A percentile compares a stretch with the other conserved stretches of the same genome.
Evolutionary conservation across 2,113 vertebrate species (phyloP).

Genomic region (Todiramphus saurophagus): DNA sequence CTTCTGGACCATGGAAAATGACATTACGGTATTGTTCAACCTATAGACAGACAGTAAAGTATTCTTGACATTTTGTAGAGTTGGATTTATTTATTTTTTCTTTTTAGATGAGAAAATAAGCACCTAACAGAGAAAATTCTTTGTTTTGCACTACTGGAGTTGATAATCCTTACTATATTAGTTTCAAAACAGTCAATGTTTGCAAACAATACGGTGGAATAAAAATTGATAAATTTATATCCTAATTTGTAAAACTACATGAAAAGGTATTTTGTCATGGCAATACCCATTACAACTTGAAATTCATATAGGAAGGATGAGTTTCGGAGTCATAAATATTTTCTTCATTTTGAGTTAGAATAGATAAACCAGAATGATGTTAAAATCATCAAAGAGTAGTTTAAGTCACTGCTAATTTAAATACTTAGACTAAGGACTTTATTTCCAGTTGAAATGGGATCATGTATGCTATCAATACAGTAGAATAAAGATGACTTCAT

Average conservation of each 20-base stretch:
- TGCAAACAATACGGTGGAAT: background rate
- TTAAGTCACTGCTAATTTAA: background rate
- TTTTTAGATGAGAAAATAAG: background rate
- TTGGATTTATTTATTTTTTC: background rate
- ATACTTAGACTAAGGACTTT: background rate
- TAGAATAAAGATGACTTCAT: background rate
- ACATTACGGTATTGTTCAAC: conserved; percentile 93
- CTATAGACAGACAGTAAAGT: conserved; percentile 66
- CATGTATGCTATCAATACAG: background rate
- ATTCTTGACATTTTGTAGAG: background rate
- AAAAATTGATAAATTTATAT: background rate
- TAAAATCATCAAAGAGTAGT: background rate
- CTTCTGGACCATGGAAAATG: conserved; percentile 93
- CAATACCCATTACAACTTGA: background rate
- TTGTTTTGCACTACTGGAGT: background rate
- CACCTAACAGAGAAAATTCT: background rate
- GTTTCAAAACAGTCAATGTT: background rate
- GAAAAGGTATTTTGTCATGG: background rate
- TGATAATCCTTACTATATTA: background rate
- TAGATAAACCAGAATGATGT: background rate
- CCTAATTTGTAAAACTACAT: background rate
- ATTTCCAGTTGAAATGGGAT: background rate
- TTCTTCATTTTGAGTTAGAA: background rate
- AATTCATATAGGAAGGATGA: background rate
- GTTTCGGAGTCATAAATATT: background rate